Evolutionary conservation across 2,797 vertebrate genomes (phyloP).

Genomic region (Poeciliopsis gracilis): DNA sequence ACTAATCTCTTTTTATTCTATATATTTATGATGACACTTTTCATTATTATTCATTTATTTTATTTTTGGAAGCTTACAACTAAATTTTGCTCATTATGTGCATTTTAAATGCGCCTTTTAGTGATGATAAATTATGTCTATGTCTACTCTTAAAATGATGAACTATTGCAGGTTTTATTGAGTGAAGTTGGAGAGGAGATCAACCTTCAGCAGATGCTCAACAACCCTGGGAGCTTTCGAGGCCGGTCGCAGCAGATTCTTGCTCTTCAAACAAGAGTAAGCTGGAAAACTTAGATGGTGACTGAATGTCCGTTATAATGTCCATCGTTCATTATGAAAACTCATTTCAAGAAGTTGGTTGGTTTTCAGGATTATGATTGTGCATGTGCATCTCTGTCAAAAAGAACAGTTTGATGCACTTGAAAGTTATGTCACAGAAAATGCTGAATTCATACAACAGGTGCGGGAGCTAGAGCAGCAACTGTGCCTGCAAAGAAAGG

Average conservation of each 20-base stretch:
- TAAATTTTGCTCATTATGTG: too few relatives aligned
- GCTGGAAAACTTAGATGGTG: neutral
- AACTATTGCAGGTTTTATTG: constrained; percentile 82
- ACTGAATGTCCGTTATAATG: neutral
- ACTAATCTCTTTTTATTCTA: neutral
- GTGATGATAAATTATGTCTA: too few relatives aligned
- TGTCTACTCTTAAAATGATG: constrained; percentile 1
- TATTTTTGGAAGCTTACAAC: too few relatives aligned
- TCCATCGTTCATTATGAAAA: neutral
- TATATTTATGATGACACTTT: too few relatives aligned
- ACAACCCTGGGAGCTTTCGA: constrained; percentile 85
- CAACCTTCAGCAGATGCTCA: constrained; percentile 84
- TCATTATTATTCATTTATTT: too few relatives aligned
- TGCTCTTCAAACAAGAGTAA: constrained; percentile 88
- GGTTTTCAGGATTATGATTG: neutral
- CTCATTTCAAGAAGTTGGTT: neutral
- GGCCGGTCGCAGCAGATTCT: constrained; percentile 94
- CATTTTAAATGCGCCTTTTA: too few relatives aligned
- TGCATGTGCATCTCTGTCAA: neutral
- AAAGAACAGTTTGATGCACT: neutral
- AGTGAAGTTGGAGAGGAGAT: constrained; percentile 92
- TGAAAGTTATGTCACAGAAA: neutral
- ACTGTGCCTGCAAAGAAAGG: constrained; percentile 75
- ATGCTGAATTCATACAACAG: constrained; percentile 65
- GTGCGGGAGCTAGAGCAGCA: constrained; percentile 91